Conservation (phyloP, 1,140 invertebrate genomes). For the Rhynchophorus ferrugineus region DNA sequence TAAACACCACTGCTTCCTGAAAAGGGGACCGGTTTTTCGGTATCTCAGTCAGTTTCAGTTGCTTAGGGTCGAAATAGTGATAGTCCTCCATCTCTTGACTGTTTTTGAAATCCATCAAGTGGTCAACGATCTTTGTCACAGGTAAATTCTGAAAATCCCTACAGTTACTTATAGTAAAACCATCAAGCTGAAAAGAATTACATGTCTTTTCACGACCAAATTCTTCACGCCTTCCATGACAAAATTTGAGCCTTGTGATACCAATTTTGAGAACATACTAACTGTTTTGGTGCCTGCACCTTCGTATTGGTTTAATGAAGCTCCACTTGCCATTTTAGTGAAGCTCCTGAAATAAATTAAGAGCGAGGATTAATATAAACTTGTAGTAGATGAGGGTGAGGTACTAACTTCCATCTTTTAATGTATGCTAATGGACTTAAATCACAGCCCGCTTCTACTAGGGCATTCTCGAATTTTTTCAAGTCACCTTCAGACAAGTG, state of each 20-base stretch:
- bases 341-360: conserved; percentile 58
- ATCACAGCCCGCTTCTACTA: conserved; percentile 80
- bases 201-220: conserved; percentile 95
- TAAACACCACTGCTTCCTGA: conserved; percentile 90
- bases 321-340: conserved; percentile 65
- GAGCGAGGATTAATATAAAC: conserved; percentile 6
- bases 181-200: too few relatives aligned
- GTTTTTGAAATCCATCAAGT: conserved; percentile 80
- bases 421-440: conserved; percentile 76
- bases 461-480: conserved; percentile 69
- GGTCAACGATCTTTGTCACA: conserved; percentile 85
- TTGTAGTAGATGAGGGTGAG: background rate
- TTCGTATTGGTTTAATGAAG: conserved; percentile 61
- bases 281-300: conserved; percentile 96
- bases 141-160: conserved; percentile 65
- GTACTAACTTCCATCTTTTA: conserved; percentile 77
- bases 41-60: conserved; percentile 65
- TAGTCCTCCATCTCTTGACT: conserved; percentile 78
- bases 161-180: background rate
- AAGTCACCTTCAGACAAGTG: conserved; percentile 75
- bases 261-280: conserved; percentile 96
- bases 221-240: conserved; percentile 99
- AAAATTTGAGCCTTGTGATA: conserved; percentile 94
- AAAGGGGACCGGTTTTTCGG: conserved; percentile 62
- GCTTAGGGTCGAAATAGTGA: conserved; percentile 87